Evolutionary conservation across 2,797 vertebrate genomes (phyloP), one percentile per base, ranked within the genome.

Genomic region (Sebastes iracundus): DNA sequence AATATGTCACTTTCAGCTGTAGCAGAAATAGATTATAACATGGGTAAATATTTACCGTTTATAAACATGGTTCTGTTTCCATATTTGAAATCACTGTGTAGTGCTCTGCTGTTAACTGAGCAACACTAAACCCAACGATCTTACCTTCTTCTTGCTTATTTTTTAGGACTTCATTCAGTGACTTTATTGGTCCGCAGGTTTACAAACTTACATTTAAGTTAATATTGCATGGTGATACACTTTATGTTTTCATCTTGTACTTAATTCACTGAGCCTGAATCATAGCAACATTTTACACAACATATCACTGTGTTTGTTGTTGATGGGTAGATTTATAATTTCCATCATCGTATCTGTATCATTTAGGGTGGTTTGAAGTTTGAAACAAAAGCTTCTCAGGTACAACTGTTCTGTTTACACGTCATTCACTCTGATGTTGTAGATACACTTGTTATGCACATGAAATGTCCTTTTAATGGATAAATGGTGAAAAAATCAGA

Each of bases 371-470:
- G 65, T 78, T 79, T 83, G 83, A 93, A 90, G 77, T 91, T 92
- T 90, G 80, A 88, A 87, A 92, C 76, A 63, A 87, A 88, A 85
- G 89, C 91, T 94, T 93, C 95, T 96, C 95, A 96, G 96, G 95
- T 95, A 95, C 92, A 93, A 91, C 82, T 82, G 79, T 91, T 93
- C 83, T 91, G 93, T 95, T 95, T 95, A 95, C 94, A 94, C 85
- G 14, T 81, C 85, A 73, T 83, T 92, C 80, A 92, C 84, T 86
- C 88, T 64, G 78, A 84, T 89, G 78, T 92, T 91, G 87, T 94
- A 91, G 91, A 93, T 91, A 93, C 87, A 93, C 82, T 82, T 77
- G 77, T 85, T 85, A 89, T 93, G 90, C 92, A 93, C 88, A 94
- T 81, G 14, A 75, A 85, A 84, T 88, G 79, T 89, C 77, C 64